Conservation (phyloP, 2,113 vertebrate genomes). For the Rhinogobius similis region DNA sequence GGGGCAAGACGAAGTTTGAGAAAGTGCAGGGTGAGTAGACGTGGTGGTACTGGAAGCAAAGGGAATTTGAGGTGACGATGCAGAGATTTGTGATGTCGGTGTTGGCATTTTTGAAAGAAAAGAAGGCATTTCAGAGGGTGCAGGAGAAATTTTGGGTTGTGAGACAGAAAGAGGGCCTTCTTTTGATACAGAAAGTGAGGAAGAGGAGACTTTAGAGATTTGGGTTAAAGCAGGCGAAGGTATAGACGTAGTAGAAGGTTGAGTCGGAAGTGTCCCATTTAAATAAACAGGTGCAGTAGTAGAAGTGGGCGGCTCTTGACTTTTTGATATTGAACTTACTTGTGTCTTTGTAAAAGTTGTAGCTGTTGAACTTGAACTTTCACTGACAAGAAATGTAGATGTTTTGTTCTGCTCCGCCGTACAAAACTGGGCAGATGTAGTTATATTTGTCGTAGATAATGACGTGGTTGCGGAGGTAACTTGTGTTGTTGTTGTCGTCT, state of each 20-base stretch:
- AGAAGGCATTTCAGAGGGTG: background rate
- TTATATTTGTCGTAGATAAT: background rate
- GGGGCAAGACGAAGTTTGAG: constrained; percentile 9
- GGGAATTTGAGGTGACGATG: constrained; percentile 8
- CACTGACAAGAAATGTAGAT: constrained; percentile 16
- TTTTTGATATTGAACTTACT: constrained; percentile 18
- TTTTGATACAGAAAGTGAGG: constrained; percentile 9
- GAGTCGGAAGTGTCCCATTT: constrained; percentile 37
- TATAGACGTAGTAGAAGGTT: constrained; percentile 10
- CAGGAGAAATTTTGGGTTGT: constrained; percentile 6
- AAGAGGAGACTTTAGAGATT: background rate
- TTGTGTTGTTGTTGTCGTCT: constrained; percentile 14
- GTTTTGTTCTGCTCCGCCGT: constrained; percentile 16
- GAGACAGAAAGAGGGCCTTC: background rate
- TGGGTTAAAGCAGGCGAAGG: background rate
- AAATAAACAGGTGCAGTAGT: constrained; percentile 10
- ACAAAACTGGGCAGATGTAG: constrained; percentile 31
- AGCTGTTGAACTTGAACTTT: background rate
- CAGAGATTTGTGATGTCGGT: background rate
- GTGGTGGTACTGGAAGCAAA: background rate
- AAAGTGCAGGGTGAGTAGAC: constrained; percentile 12
- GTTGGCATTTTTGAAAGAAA: constrained; percentile 6
- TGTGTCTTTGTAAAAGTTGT: constrained; percentile 21
- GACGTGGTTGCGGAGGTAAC: constrained; percentile 18
- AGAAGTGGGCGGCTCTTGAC: constrained; percentile 28